Evolutionary conservation across 1,140 invertebrate species (phyloP).

Genomic region (Periplaneta americana): DNA sequence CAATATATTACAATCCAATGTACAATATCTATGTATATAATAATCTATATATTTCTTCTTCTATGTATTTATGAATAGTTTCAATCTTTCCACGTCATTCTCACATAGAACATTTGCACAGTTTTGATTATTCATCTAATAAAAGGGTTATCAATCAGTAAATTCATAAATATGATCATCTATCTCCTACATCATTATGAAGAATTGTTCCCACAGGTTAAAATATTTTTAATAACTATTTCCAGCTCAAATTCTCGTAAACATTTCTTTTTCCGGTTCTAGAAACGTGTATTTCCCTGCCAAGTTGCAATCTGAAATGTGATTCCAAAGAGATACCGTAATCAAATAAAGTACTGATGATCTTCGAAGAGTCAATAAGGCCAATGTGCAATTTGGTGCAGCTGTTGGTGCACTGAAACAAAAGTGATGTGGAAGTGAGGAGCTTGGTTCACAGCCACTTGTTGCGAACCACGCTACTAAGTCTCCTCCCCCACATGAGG

Average conservation of each 20-base stretch:
- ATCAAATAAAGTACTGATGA: background rate
- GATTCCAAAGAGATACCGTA: background rate
- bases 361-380: background rate
- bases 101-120: background rate
- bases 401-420: background rate
- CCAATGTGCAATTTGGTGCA: background rate
- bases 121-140: background rate
- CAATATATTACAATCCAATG: background rate
- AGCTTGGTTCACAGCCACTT: constrained; percentile 52
- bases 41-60: background rate
- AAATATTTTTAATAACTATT: background rate
- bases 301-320: background rate
- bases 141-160: background rate
- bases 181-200: background rate
- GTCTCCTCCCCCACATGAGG: constrained; percentile 80
- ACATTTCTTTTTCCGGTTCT: background rate
- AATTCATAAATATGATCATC: background rate
- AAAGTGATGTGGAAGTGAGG: constrained; percentile 6
- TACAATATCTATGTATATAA: no score
- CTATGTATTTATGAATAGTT: background rate
- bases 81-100: background rate
- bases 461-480: constrained; percentile 58
- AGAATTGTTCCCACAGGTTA: background rate
- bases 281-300: background rate
- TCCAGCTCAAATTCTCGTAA: background rate